Evolutionary conservation across 2,888 invertebrate species (phyloP), one percentile per base, ranked within the genome.

Genomic region (Coenonympha glycerion): DNA sequence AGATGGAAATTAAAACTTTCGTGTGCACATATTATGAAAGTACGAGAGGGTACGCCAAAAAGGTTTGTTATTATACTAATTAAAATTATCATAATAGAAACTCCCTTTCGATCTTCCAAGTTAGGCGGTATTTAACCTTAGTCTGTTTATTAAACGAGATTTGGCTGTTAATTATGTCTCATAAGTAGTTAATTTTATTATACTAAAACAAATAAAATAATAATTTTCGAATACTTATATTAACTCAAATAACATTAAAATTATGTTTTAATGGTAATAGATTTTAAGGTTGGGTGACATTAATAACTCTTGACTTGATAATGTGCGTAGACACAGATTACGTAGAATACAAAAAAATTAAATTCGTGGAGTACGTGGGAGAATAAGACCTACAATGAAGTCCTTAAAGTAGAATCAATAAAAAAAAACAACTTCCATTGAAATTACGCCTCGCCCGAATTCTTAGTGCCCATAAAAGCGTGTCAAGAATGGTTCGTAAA

Each of bases 401-500:
- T 39, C 15, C 24, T 37, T 15, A 15, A 36, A 39, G n/a, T 24
- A 2, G 39, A 39, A 39, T 39, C 13, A 15, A 39, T 39, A 39
- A 24, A 39, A 24, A 39, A 21, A 39, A 39, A 24, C 24, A 39
- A 39, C 24, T 22, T 15, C 24, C 21, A 37, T 33, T n/a, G 52
- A 51, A 47, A 47, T 30, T 31, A 40, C 41, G 36, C 30, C 41
- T 50, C 47, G 33, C 45, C 41, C 45, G 40, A 55, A 51, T 48
- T 24, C 48, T 45, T 51, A 51, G 45, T 34, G 21, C 45, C 48
- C 39, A 45, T 50, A 51, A 55, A 54, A 55, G 36, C 48, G 47
- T 48, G 47, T 24, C 45, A 52, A 55, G 45, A 51, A 45, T 22
- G 48, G 44, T 48, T 39, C 41, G 50, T 37, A 50, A 45, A 54